phyloP scores from a whole-genome alignment of 2,113 vertebrate species.

The Chroicocephalus ridibundus region DNA sequence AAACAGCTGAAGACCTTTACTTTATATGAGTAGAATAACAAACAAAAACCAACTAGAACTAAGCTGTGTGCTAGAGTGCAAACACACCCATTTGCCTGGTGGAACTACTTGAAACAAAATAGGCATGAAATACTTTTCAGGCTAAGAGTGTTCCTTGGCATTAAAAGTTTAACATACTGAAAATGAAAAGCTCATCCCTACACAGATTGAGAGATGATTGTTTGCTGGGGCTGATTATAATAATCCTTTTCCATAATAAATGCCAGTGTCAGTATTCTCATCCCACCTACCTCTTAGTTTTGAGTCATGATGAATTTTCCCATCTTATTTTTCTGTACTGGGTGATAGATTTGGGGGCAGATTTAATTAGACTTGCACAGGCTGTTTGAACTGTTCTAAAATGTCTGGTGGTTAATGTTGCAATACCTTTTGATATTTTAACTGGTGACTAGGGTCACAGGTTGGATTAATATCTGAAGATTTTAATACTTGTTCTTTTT shows the following conservation, averaged over 20 bases:
- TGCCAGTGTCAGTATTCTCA: background rate
- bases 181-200: background rate
- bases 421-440: constrained; percentile 32
- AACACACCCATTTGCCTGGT: background rate
- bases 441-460: background rate
- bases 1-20: background rate
- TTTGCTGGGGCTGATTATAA: constrained; percentile 15
- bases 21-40: background rate
- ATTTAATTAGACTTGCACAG: constrained; percentile 22
- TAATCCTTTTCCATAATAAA: background rate
- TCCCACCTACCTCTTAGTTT: constrained; percentile 2
- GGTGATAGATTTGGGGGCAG: constrained; percentile 9
- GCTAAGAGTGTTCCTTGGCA: background rate
- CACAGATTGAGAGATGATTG: background rate
- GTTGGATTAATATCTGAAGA: constrained; percentile 16
- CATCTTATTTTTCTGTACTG: background rate
- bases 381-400: background rate
- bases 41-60: background rate
- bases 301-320: constrained; percentile 12
- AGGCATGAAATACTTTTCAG: background rate
- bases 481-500: constrained; percentile 3
- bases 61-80: background rate
- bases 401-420: constrained; percentile 34
- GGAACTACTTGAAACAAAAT: background rate
- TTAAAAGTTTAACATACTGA: background rate